A percentile compares a stretch with the other conserved stretches of the same genome.
Conservation (phyloP, 2,797 vertebrate genomes). For the Fistularia commersonii region DNA sequence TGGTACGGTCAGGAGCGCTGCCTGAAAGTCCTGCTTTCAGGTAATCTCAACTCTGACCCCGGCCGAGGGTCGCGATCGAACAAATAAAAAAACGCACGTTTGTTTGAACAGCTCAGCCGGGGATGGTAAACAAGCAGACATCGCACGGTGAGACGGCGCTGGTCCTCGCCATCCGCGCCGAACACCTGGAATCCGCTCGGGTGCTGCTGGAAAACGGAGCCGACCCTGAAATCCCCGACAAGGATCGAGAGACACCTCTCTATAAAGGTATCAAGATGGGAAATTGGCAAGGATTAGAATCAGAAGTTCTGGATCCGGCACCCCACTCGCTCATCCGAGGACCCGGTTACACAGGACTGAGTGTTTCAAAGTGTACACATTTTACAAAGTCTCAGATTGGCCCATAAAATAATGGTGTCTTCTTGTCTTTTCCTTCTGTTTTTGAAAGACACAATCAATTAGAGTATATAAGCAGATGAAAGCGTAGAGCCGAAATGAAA, state of each 20-base stretch:
- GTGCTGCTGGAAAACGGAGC: slow-evolving; percentile 82
- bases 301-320: too few species aligned
- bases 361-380: too few species aligned
- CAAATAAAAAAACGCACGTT: not conserved
- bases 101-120: slow-evolving; percentile 75
- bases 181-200: slow-evolving; percentile 69
- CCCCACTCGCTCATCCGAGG: too few species aligned
- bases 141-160: slow-evolving; percentile 81
- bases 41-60: slow-evolving; percentile 21
- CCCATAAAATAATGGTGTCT: not conserved
- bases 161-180: slow-evolving; percentile 74
- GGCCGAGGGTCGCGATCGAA: too few species aligned
- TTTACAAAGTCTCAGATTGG: too few species aligned
- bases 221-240: slow-evolving; percentile 79
- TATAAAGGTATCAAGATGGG: slow-evolving; percentile 80
- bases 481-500: too few species aligned
- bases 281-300: too few species aligned
- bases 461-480: too few species aligned
- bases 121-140: slow-evolving; percentile 81
- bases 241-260: slow-evolving; percentile 84
- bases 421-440: not conserved
- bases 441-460: too few species aligned
- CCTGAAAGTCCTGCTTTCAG: slow-evolving; percentile 45
- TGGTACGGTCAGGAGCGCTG: slow-evolving; percentile 42
- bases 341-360: too few species aligned